Base-by-base conservation (phyloP, 2,888 invertebrate genomes). In the Endomychus coccineus region DNA sequence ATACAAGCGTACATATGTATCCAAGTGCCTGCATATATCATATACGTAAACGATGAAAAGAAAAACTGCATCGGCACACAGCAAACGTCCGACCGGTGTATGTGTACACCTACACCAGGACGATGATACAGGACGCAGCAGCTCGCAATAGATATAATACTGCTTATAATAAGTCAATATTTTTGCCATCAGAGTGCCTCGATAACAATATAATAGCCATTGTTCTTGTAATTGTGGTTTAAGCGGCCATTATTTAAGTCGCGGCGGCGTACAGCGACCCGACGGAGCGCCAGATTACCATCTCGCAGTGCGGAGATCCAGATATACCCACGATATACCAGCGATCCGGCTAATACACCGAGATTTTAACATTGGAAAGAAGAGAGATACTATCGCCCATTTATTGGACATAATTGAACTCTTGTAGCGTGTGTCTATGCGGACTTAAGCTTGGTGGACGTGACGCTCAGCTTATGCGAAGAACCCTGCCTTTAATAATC, bases 191-290 rank as follows among this genome's bases (percentile, higher is more conserved):
- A 41, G 36, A 54, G 53, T 55, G 58, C 58, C 60, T 58, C 61
- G 62, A 63, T 63, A 64, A 64, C 62, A 64, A 63, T 62, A 64
- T 63, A 64, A 64, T 64, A 59, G 63, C 61, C 57, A 65, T 65
- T 65, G 64, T 65, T 64, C 61, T 54, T 55, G 62, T 64, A 64
- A 64, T 64, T 64, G 64, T 63, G 60, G 62, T 58, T 58, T 61
- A 58, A 56, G 59, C 58, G 55, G 54, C 61, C 62, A 64, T 63
- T 64, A 62, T 59, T 64, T 64, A 61, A 49, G 48, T 43, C n/a
- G 45, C 48, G 46, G 31, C 28, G 31, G 34, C 43, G 45, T 37
- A 36, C 37, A 16, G 37, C 48, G 31, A 43, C 40, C 38, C 39
- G 46, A 48, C 52, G 51, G 48, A 48, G 52, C 51, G 51, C 51